phyloP scores from a whole-genome alignment of 2,113 vertebrate species.

The Plectropomus leopardus region DNA sequence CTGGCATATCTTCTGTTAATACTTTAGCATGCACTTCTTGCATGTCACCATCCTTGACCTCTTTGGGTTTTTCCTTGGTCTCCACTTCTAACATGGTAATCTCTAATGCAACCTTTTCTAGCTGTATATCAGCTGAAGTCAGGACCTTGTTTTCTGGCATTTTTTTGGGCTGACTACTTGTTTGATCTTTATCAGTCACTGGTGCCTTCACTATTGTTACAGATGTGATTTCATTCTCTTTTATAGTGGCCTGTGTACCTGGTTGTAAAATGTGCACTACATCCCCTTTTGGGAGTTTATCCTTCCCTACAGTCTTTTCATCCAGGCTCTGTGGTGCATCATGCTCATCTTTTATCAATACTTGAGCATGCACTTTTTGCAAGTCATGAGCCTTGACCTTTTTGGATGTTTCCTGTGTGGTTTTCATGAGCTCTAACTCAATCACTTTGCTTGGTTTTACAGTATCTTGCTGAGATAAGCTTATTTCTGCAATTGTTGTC shows the following conservation, averaged over 20 bases:
- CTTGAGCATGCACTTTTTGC: neutral
- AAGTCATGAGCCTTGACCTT: neutral
- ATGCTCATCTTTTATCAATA: neutral
- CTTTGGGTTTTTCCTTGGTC: neutral
- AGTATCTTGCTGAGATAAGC: neutral
- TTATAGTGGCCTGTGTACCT: neutral
- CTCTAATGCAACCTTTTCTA: neutral
- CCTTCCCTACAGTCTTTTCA: neutral
- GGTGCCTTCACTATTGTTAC: neutral
- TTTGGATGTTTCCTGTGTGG: neutral
- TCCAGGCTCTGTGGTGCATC: neutral
- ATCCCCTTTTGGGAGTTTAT: neutral
- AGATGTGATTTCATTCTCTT: slow-evolving; percentile 3
- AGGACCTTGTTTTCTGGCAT: neutral
- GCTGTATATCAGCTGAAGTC: neutral
- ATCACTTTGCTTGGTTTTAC: neutral
- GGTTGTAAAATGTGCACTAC: neutral
- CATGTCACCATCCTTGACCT: neutral
- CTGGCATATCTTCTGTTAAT: neutral
- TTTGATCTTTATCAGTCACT: slow-evolving; percentile 1
- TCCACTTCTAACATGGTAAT: neutral
- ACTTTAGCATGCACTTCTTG: neutral
- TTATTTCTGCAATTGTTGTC: neutral
- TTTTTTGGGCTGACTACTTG: neutral
- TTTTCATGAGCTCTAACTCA: neutral